Evolutionary conservation across 2,797 vertebrate genomes (phyloP).

Genomic region (Sparidentex hasta): DNA sequence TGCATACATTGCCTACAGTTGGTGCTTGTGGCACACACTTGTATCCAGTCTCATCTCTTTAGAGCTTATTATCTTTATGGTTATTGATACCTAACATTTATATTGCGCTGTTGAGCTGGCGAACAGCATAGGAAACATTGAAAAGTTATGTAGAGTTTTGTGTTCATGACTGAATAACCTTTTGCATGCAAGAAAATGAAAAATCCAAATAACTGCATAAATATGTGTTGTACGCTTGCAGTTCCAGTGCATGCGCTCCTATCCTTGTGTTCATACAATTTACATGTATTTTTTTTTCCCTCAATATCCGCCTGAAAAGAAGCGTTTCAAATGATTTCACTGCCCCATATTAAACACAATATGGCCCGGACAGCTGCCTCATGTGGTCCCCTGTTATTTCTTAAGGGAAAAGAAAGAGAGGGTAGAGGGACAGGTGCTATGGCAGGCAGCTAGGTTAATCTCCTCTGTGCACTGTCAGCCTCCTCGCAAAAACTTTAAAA

Average conservation of each 20-base stretch:
- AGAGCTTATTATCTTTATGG: constrained; percentile 15
- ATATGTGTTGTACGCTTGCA: background rate
- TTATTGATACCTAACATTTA: constrained; percentile 25
- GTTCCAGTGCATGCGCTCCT: background rate
- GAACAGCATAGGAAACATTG: background rate
- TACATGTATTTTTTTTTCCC: background rate
- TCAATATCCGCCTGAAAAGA: constrained; percentile 2
- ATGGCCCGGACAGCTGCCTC: constrained; percentile 13
- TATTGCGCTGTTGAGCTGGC: background rate
- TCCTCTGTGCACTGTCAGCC: constrained; percentile 79
- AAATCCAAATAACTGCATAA: background rate
- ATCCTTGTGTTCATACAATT: background rate
- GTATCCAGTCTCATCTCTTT: constrained; percentile 24
- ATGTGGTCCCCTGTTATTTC: constrained; percentile 59
- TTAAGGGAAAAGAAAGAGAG: constrained; percentile 48
- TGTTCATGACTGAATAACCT: background rate
- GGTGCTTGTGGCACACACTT: constrained; percentile 23
- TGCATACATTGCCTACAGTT: constrained; percentile 40
- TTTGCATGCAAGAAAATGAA: constrained; percentile 15
- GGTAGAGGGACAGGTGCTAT: constrained; percentile 75
- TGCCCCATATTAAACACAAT: constrained; percentile 32
- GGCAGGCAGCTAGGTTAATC: constrained; percentile 77
- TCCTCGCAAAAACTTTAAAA: constrained; percentile 80
- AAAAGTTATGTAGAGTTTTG: constrained; percentile 1
- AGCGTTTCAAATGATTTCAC: constrained; percentile 15